phyloP scores from a whole-genome alignment of 2,888 invertebrate species.

The Leucoma salicis region DNA sequence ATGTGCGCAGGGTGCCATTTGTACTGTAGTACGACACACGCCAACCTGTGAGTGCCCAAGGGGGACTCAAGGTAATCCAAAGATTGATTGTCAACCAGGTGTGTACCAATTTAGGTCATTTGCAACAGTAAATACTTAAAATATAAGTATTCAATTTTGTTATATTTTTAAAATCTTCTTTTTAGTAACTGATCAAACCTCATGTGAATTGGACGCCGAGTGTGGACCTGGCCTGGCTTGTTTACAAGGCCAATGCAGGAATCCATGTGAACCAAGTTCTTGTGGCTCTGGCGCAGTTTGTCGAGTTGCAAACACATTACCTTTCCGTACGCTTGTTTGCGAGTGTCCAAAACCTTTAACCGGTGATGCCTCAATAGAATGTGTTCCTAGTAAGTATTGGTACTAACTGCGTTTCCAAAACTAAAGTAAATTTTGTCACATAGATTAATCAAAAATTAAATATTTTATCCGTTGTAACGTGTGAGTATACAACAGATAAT shows the following conservation, averaged over 20 bases:
- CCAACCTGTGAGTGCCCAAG: slow-evolving; percentile 92
- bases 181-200: slow-evolving; percentile 77
- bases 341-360: slow-evolving; percentile 91
- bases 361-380: slow-evolving; percentile 93
- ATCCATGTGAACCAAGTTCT: slow-evolving; percentile 90
- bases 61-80: slow-evolving; percentile 90
- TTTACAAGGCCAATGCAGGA: slow-evolving; percentile 88
- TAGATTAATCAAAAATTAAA: neutral
- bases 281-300: slow-evolving; percentile 92
- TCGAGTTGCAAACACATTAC: slow-evolving; percentile 91
- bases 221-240: slow-evolving; percentile 94
- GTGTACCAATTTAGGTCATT: slow-evolving; percentile 4
- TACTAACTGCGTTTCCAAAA: neutral
- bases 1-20: slow-evolving; percentile 89
- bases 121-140: neutral
- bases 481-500: neutral
- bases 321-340: slow-evolving; percentile 93
- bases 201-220: slow-evolving; percentile 91
- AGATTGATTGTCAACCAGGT: slow-evolving; percentile 84
- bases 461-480: no score
- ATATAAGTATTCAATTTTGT: neutral
- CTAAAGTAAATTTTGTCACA: neutral
- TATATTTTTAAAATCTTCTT: slow-evolving; percentile 8
- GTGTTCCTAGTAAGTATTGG: slow-evolving; percentile 86
- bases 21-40: slow-evolving; percentile 88